A percentile compares a stretch with the other conserved stretches of the same genome.
These are phyloP conservation scores for Sitta europaea DNA, from an alignment of 2,113 vertebrate genomes.

Conservation along the genomic window DNA sequence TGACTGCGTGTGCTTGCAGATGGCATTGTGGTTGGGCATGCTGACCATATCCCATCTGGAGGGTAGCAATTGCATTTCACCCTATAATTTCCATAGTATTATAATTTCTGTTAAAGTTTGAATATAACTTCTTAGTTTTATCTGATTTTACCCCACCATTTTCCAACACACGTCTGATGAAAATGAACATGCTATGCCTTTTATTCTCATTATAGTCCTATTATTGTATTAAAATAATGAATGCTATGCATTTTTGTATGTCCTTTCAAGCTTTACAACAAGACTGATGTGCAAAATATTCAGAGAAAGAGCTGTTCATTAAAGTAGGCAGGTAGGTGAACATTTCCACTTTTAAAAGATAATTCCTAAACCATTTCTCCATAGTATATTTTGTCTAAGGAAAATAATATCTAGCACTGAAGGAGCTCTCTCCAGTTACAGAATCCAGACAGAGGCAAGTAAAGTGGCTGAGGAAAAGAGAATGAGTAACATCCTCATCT, in stretches of 20 bases:
- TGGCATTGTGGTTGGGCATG: not conserved
- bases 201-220: slow-evolving; percentile 5
- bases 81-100: not conserved
- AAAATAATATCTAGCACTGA: not conserved
- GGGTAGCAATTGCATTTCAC: not conserved
- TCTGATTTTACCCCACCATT: not conserved
- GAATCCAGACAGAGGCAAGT: not conserved
- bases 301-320: not conserved
- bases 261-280: slow-evolving; percentile 36
- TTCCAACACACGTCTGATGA: not conserved
- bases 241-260: not conserved
- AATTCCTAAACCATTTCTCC: not conserved
- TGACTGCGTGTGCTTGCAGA: too few species aligned
- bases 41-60: not conserved
- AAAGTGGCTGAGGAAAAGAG: not conserved
- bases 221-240: slow-evolving; percentile 44
- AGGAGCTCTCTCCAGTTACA: not conserved
- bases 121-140: not conserved
- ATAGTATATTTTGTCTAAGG: not conserved
- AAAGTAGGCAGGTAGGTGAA: not conserved
- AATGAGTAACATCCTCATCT: not conserved
- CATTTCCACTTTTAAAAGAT: not conserved
- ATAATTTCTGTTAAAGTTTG: not conserved
- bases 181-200: not conserved
- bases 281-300: not conserved